Conservation (phyloP, 1,140 invertebrate genomes). For the Vollenhovia emeryi region DNA sequence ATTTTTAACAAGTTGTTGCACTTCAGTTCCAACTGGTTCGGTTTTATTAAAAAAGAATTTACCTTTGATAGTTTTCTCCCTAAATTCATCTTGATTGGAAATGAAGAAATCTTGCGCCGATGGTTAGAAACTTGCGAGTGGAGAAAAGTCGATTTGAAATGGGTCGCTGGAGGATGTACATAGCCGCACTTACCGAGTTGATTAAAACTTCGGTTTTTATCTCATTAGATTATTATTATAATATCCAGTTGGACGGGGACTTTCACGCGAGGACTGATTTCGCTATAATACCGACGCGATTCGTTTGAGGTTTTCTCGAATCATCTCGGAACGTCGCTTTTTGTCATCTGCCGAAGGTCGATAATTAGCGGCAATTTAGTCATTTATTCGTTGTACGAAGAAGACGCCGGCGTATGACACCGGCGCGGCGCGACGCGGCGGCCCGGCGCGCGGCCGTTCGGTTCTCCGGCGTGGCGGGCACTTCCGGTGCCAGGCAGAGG, state of each 20-base stretch:
- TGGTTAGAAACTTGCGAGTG: not conserved
- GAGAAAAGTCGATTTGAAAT: not conserved
- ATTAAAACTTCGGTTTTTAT: not conserved
- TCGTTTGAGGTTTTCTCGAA: not conserved
- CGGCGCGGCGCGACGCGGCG: conserved; percentile 45
- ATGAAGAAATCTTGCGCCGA: not conserved
- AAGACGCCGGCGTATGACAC: conserved; percentile 64
- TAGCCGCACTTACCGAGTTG: not conserved
- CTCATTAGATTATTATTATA: not conserved
- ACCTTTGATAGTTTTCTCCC: not conserved
- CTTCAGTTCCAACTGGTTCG: not conserved
- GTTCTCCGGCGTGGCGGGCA: conserved; percentile 62
- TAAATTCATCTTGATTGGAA: not conserved
- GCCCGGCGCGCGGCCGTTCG: conserved; percentile 40
- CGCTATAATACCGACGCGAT: not conserved
- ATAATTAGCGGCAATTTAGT: conserved; percentile 73
- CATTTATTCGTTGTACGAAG: conserved; percentile 67
- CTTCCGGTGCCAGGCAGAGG: conserved; percentile 72
- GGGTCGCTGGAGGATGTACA: not conserved
- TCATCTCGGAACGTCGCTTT: conserved; percentile 17
- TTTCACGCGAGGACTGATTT: conserved; percentile 8
- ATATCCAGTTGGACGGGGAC: not conserved
- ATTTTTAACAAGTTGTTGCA: no score
- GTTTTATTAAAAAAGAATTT: not conserved
- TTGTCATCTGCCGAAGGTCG: conserved; percentile 56